A percentile compares a stretch with the other conserved stretches of the same genome.
phyloP scores from a whole-genome alignment of 2,113 vertebrate species.

The Salvator merianae region DNA sequence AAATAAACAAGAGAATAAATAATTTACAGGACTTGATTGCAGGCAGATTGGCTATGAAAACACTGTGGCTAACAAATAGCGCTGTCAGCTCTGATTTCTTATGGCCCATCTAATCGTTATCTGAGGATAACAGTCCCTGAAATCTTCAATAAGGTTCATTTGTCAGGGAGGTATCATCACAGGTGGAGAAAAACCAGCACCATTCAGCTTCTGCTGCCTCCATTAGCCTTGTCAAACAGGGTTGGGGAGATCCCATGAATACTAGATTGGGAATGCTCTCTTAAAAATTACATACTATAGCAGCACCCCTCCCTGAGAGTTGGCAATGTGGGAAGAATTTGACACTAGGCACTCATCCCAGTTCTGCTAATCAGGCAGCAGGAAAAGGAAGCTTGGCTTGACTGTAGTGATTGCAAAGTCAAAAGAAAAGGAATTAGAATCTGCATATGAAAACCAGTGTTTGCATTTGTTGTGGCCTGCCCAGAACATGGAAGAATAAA shows the following conservation, averaged over 20 bases:
- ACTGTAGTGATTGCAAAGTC: background rate
- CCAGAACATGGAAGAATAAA: background rate
- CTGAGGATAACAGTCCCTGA: slow-evolving; percentile 72
- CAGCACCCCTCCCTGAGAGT: background rate
- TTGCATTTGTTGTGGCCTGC: background rate
- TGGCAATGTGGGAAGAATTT: background rate
- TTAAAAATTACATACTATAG: background rate
- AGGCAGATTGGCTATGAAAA: slow-evolving; percentile 67
- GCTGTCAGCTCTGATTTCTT: slow-evolving; percentile 84
- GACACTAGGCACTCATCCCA: background rate
- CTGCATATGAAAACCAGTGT: background rate
- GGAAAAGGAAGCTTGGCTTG: no score
- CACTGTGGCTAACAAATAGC: slow-evolving; percentile 80
- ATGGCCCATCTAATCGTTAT: slow-evolving; percentile 84
- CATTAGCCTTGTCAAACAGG: background rate
- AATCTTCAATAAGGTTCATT: slow-evolving; percentile 76
- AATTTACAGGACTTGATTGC: slow-evolving; percentile 66
- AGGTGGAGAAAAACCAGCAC: slow-evolving; percentile 11
- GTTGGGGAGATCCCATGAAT: background rate
- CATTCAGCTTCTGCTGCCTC: background rate
- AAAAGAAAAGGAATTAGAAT: background rate
- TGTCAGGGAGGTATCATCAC: slow-evolving; percentile 43
- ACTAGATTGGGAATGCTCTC: background rate
- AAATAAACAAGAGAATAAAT: slow-evolving; percentile 80
- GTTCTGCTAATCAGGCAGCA: background rate